Evolutionary conservation across 1,140 invertebrate genomes (phyloP).

Genomic region (Cataglyphis hispanica): DNA sequence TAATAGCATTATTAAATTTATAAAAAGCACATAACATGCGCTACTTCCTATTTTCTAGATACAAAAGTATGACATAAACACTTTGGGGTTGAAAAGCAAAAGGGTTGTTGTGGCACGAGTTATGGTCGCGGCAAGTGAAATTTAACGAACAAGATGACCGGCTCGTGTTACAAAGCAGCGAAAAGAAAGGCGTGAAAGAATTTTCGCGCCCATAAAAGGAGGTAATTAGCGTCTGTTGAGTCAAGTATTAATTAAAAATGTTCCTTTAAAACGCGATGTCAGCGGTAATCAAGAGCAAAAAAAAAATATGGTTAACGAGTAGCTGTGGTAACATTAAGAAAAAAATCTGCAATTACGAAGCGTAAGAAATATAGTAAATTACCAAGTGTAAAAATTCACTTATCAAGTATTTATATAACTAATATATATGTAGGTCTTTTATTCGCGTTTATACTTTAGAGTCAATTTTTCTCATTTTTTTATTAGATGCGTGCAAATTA

Average conservation of each 20-base stretch:
- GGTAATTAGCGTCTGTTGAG: constrained; percentile 70
- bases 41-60: background rate
- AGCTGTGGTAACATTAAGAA: constrained; percentile 18
- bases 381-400: background rate
- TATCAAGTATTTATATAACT: background rate
- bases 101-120: constrained; percentile 13
- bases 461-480: constrained; percentile 1
- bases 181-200: constrained; percentile 60
- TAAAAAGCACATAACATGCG: background rate
- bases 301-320: constrained; percentile 52
- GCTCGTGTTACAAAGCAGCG: constrained; percentile 67
- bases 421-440: too few relatives aligned
- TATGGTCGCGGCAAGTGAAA: constrained; percentile 57
- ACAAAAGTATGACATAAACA: background rate
- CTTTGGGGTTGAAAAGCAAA: constrained; percentile 11
- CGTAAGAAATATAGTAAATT: too few relatives aligned
- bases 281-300: constrained; percentile 44
- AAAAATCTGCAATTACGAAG: constrained; percentile 4
- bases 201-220: constrained; percentile 32
- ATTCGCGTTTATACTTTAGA: background rate
- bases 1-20: constrained; percentile 14
- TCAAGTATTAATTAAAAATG: constrained; percentile 72
- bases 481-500: constrained; percentile 54
- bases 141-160: constrained; percentile 68
- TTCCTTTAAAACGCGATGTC: constrained; percentile 50